Percentiles rank a stretch among this genome's conserved stretches.
Evolutionary conservation across 1,140 invertebrate species (phyloP).

Genomic region (Riptortus pedestris): DNA sequence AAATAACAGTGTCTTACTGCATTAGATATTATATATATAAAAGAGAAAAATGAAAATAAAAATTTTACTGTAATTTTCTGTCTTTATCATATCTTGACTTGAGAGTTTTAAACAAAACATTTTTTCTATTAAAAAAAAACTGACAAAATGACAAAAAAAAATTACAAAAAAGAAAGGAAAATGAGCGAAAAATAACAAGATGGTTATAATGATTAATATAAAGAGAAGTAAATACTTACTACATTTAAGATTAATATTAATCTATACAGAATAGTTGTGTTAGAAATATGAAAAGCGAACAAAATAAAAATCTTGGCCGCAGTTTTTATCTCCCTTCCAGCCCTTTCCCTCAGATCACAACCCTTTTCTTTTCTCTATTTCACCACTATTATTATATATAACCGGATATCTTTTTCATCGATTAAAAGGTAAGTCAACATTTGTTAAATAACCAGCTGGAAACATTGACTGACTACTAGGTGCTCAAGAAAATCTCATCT

Average conservation of each 20-base stretch:
- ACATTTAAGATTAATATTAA: constrained; percentile 16
- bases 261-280: constrained; percentile 11
- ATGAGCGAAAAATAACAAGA: no score
- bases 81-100: constrained; percentile 8
- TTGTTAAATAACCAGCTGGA: no score
- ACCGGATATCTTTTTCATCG: no score
- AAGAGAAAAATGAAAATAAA: constrained; percentile 4
- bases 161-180: constrained; percentile 1
- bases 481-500: no score
- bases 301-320: constrained; percentile 11
- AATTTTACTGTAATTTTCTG: constrained; percentile 17
- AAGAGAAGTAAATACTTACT: constrained; percentile 18
- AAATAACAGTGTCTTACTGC: constrained; percentile 11
- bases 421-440: no score
- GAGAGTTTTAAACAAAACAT: neutral
- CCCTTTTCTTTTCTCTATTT: neutral
- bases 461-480: no score
- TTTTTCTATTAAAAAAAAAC: no score
- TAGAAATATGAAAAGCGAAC: constrained; percentile 5
- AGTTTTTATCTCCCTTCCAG: neutral
- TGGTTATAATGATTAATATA: constrained; percentile 5
- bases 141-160: neutral
- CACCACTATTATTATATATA: no score
- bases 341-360: neutral
- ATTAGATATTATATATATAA: constrained; percentile 13